Percentiles rank a stretch among this genome's conserved stretches.
These are phyloP conservation scores for Urechis unicinctus DNA, from an alignment of 2,888 invertebrate genomes.

Conservation along the genomic window DNA sequence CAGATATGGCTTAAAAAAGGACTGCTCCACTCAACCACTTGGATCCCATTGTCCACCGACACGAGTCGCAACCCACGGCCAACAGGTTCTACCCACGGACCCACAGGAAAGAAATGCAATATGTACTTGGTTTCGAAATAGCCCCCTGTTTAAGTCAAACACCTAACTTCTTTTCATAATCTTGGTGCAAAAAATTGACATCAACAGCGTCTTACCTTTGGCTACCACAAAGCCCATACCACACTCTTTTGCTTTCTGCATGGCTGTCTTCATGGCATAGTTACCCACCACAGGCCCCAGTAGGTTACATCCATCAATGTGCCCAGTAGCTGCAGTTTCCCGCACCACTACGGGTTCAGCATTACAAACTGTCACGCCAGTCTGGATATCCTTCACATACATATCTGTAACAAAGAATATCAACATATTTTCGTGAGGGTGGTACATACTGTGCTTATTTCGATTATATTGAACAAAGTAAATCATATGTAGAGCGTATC, in stretches of 20 bases:
- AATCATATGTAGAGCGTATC: constrained; percentile 52
- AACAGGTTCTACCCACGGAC: too few species aligned
- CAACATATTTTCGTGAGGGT: constrained; percentile 60
- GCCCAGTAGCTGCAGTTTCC: constrained; percentile 57
- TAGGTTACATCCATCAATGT: constrained; percentile 74
- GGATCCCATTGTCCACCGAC: too few species aligned
- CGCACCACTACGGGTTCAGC: constrained; percentile 63
- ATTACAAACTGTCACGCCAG: constrained; percentile 55
- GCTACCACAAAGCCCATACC: constrained; percentile 83
- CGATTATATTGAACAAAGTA: constrained; percentile 74
- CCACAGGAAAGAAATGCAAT: too few species aligned
- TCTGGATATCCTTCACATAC: constrained; percentile 71
- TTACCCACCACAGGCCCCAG: constrained; percentile 57
- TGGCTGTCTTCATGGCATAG: constrained; percentile 61
- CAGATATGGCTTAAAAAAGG: too few species aligned
- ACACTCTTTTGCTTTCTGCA: constrained; percentile 69
- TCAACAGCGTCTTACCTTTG: constrained; percentile 58
- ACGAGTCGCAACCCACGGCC: too few species aligned
- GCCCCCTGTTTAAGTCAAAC: too few species aligned
- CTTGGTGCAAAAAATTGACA: too few species aligned
- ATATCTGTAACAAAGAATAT: constrained; percentile 64
- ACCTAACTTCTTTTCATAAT: too few species aligned
- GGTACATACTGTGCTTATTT: constrained; percentile 55
- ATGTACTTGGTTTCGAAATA: too few species aligned
- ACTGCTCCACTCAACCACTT: too few species aligned